Base-by-base conservation (phyloP, 1,140 invertebrate species). In the Leptonema lineaticorne region DNA sequence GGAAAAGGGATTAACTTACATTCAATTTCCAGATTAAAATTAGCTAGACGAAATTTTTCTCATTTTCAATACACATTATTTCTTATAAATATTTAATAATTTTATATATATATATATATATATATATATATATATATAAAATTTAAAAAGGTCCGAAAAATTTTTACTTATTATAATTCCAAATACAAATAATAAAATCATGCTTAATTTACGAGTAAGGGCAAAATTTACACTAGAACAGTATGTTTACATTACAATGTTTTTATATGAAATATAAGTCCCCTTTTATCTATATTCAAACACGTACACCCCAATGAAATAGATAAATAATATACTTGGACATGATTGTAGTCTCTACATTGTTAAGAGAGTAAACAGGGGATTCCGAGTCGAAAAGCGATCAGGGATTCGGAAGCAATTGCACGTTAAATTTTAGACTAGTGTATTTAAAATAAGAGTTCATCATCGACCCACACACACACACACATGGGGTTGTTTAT, bases 251-350 rank as follows among this genome's bases (percentile, higher is more conserved):
- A 4, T 18, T 5, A 50, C 46, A 53, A 53, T 53, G 50, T 53
- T 53, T 53, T 53, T 26, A 8, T 53, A 53, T 26, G 50, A 53
- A 9, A 53, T 26, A 26, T 24, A 8, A 53, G 50, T 53, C 50
- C 50, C 50, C 24, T 26, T 53, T 22, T 26, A 53, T 53, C 14
- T 24, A 53, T 53, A 53, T 53, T 53, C 50, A 53, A 53, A 53
- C 50, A 45, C 37, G 37, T n/a, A 45, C 37, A 53, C 50, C 50
- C 50, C 50, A 53, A 53, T 53, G 22, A 53, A 53, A 53, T 53
- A 53, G 50, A 53, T 53, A 53, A 53, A 26, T 53, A 45, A 45
- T 45, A 45, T 16, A 45, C 37, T 53, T 26, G 50, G 50, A 53
- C 50, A 53, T 4, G 50, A 53, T 53, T 53, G 20, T 2, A 53